Conservation (phyloP, 2,797 vertebrate species). For the Enteromius viviparus region DNA sequence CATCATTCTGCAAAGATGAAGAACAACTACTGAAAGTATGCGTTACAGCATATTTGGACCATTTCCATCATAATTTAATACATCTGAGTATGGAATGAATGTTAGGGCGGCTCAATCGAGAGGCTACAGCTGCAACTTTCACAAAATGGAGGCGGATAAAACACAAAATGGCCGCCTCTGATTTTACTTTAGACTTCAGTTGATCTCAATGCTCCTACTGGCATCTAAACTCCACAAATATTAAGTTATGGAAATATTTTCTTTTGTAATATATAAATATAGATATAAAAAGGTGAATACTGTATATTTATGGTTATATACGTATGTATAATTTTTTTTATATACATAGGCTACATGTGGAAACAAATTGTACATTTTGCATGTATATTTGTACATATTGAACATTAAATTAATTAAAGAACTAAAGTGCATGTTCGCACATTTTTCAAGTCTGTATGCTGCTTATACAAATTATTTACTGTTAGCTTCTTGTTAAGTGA, state of each 20-base stretch:
- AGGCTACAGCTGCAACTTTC: constrained; percentile 62
- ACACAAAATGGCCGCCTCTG: constrained; percentile 82
- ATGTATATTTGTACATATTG: not conserved
- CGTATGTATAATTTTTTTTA: not conserved
- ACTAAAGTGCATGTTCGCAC: not conserved
- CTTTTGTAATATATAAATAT: not conserved
- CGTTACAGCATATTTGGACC: constrained; percentile 22
- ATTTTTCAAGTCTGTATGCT: not conserved
- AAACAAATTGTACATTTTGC: not conserved
- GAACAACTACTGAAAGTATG: not conserved
- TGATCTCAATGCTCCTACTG: constrained; percentile 20
- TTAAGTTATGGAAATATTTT: not conserved
- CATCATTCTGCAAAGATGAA: not conserved
- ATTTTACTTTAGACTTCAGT: constrained; percentile 29
- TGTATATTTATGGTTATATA: not conserved
- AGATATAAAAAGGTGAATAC: not conserved
- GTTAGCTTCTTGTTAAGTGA: not conserved
- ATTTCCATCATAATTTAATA: constrained; percentile 40
- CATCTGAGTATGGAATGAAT: constrained; percentile 50
- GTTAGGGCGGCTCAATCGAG: constrained; percentile 34
- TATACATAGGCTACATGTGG: not conserved
- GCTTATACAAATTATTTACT: not conserved
- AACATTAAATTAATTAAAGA: not conserved
- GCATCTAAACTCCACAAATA: not conserved
- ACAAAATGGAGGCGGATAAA: constrained; percentile 81